Evolutionary conservation across 2,113 vertebrate genomes (phyloP), one percentile per base, ranked within the genome.

Genomic region (Blennius ocellaris): DNA sequence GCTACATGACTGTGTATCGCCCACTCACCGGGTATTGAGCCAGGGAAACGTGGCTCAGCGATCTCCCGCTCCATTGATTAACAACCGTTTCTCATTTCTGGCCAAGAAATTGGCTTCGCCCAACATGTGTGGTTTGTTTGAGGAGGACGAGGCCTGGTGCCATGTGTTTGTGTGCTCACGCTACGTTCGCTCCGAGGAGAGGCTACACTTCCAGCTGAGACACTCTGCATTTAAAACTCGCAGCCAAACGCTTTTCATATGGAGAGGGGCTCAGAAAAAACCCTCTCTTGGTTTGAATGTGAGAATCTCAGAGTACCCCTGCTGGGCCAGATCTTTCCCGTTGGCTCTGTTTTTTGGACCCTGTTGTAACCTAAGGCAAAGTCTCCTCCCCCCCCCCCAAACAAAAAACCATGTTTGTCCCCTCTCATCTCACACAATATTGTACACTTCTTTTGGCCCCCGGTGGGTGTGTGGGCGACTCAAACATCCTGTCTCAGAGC

Each of bases 401-500:
- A n/a, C n/a, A n/a, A n/a, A n/a, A n/a, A n/a, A n/a, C n/a, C 64
- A 58, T 45, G 45, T 72, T 50, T 67, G 55, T 40, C 66, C 69
- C 14, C 48, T 58, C 65, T 65, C 56, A 73, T 70, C 62, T 71
- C 56, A 71, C 64, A 83, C 81, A 57, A 69, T 73, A 76, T 79
- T 67, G 82, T 63, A 67, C 69, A 73, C 51, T 81, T 69, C 75
- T 81, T 87, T 73, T 36, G 62, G 47, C 54, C 78, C 60, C 56
- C 78, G 54, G 59, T 74, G 83, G 77, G 72, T 72, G 63, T 65
- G 72, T 75, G 68, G 74, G 72, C 68, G 75, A 76, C 82, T 87
- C 56, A 83, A 85, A 89, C 73, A 52, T 74, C 81, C 81, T 61
- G 78, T 83, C 80, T 92, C 82, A 73, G 83, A 87, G 86, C 88